Percentiles rank a stretch among this genome's conserved stretches.
Conservation (phyloP, 2,797 vertebrate species). For the Myotis pilosus region DNA sequence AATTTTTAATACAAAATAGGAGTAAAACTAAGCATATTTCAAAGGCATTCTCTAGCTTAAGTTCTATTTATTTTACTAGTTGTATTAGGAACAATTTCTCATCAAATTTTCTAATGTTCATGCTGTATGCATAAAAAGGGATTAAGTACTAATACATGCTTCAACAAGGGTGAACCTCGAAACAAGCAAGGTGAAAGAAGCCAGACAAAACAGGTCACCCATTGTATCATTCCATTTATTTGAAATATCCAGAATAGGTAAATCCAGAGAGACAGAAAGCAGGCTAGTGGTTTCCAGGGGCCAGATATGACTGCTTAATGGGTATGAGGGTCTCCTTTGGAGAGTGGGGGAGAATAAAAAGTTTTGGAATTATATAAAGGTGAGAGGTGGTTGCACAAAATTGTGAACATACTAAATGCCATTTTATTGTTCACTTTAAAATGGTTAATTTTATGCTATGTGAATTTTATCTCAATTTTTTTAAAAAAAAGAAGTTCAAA, state of each 20-base stretch:
- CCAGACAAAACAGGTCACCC: background rate
- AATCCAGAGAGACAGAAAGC: background rate
- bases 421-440: background rate
- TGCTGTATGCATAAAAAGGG: background rate
- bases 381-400: background rate
- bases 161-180: background rate
- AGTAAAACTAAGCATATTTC: background rate
- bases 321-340: background rate
- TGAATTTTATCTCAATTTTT: background rate
- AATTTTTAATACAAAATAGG: background rate
- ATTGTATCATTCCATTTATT: background rate
- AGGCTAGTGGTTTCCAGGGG: background rate
- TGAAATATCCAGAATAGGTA: background rate
- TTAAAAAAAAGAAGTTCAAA: background rate
- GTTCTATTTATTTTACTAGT: background rate
- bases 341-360: background rate
- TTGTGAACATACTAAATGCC: background rate
- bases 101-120: background rate
- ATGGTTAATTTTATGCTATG: background rate
- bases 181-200: background rate
- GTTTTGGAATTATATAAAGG: background rate
- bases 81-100: background rate
- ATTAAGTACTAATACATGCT: background rate
- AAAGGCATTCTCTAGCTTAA: background rate
- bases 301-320: background rate